A percentile compares a stretch with the other conserved stretches of the same genome.
These are phyloP conservation scores for Meta bourneti DNA, from an alignment of 2,888 invertebrate species.

Conservation along the genomic window DNA sequence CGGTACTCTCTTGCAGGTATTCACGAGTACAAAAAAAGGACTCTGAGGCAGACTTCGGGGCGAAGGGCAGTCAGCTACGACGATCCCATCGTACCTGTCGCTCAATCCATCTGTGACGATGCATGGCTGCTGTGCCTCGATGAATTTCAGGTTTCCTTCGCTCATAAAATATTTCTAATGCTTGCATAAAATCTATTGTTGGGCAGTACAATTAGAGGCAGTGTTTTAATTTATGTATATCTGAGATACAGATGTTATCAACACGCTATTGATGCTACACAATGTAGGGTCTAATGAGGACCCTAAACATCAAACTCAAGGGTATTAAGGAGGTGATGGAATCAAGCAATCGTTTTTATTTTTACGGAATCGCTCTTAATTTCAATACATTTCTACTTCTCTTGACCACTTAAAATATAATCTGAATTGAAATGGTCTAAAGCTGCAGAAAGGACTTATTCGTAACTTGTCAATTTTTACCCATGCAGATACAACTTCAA, in stretches of 20 bases:
- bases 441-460: too few relatives aligned
- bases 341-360: too few relatives aligned
- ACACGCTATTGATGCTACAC: too few relatives aligned
- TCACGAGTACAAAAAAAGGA: constrained; percentile 88
- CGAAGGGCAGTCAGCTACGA: constrained; percentile 86
- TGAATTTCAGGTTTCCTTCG: constrained; percentile 91
- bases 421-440: too few relatives aligned
- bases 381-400: too few relatives aligned
- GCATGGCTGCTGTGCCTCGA: constrained; percentile 98
- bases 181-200: neutral
- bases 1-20: constrained; percentile 84
- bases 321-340: too few relatives aligned
- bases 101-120: constrained; percentile 90
- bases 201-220: neutral
- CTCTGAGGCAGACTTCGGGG: constrained; percentile 81
- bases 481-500: too few relatives aligned
- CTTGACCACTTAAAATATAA: too few relatives aligned
- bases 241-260: too few relatives aligned
- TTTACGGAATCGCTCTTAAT: too few relatives aligned
- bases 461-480: too few relatives aligned
- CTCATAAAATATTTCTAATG: neutral
- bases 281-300: neutral
- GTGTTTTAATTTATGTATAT: neutral
- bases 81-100: constrained; percentile 94
- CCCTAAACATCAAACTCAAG: too few relatives aligned